Percentiles rank a stretch among this genome's conserved stretches.
Conservation (phyloP, 2,797 vertebrate species). For the Sebastes glaucus region DNA sequence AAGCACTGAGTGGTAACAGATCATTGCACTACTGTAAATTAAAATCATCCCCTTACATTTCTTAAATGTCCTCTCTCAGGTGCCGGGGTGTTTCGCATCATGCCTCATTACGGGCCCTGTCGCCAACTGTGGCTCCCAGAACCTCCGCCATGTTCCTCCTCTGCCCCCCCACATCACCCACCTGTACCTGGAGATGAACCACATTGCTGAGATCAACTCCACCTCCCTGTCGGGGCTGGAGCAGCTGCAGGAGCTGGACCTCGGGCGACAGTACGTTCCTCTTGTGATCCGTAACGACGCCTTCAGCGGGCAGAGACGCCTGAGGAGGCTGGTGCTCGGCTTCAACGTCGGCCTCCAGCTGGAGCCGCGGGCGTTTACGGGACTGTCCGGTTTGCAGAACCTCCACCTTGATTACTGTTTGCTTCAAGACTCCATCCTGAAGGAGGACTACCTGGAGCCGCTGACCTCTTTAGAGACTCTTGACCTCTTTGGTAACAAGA, state of each 20-base stretch:
- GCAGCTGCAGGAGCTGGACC: constrained; percentile 72
- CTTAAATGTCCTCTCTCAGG: constrained; percentile 21
- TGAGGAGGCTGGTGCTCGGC: constrained; percentile 78
- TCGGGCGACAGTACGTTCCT: constrained; percentile 62
- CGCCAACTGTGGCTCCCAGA: constrained; percentile 60
- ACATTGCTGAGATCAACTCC: constrained; percentile 72
- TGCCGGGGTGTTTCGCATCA: constrained; percentile 34
- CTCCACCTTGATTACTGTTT: constrained; percentile 77
- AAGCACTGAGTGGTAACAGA: neutral
- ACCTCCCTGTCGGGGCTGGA: constrained; percentile 80
- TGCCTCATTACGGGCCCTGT: constrained; percentile 50
- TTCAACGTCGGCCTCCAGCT: constrained; percentile 61
- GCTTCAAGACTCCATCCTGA: constrained; percentile 77
- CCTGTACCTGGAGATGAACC: constrained; percentile 80
- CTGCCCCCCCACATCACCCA: constrained; percentile 75
- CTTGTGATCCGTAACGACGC: constrained; percentile 76
- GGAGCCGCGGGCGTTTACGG: constrained; percentile 81
- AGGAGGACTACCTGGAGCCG: constrained; percentile 79
- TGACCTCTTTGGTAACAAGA: constrained; percentile 79
- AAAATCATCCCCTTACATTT: neutral
- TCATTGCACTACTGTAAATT: neutral
- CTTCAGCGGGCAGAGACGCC: constrained; percentile 80
- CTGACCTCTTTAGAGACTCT: constrained; percentile 80
- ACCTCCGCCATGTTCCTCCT: constrained; percentile 75
- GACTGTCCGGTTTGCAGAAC: constrained; percentile 69